Conservation (phyloP, 2,888 invertebrate species). For the Synanthedon andrenaeformis region DNA sequence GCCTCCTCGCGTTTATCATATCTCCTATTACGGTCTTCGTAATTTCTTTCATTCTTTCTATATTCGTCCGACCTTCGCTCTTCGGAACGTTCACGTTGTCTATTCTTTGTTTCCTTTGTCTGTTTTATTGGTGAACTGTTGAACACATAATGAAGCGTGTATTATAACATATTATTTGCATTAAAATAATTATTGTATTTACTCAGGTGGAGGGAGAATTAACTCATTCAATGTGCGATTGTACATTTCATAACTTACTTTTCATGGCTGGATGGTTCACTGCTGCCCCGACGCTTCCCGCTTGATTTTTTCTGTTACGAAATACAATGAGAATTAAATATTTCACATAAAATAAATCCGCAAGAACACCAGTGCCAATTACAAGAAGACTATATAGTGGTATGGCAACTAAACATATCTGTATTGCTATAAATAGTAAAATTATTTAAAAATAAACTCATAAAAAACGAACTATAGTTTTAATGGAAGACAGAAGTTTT, state of each 20-base stretch:
- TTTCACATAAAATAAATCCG: slow-evolving; percentile 13
- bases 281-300: slow-evolving; percentile 50
- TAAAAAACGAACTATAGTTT: neutral
- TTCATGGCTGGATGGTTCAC: slow-evolving; percentile 46
- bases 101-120: slow-evolving; percentile 29
- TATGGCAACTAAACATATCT: slow-evolving; percentile 54
- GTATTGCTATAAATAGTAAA: slow-evolving; percentile 34
- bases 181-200: neutral
- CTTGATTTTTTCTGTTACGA: slow-evolving; percentile 61
- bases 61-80: slow-evolving; percentile 39
- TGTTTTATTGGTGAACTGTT: slow-evolving; percentile 52
- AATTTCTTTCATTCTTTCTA: slow-evolving; percentile 54
- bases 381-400: slow-evolving; percentile 62
- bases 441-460: slow-evolving; percentile 21
- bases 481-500: neutral
- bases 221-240: no score
- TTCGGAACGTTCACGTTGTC: slow-evolving; percentile 35
- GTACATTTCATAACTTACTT: slow-evolving; percentile 22
- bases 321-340: slow-evolving; percentile 33
- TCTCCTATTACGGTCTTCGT: slow-evolving; percentile 49
- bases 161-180: neutral
- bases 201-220: neutral
- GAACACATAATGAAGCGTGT: no score
- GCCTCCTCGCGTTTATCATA: slow-evolving; percentile 46
- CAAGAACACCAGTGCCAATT: slow-evolving; percentile 67